Evolutionary conservation across 2,113 vertebrate genomes (phyloP).

Genomic region (Sorex araneus): DNA sequence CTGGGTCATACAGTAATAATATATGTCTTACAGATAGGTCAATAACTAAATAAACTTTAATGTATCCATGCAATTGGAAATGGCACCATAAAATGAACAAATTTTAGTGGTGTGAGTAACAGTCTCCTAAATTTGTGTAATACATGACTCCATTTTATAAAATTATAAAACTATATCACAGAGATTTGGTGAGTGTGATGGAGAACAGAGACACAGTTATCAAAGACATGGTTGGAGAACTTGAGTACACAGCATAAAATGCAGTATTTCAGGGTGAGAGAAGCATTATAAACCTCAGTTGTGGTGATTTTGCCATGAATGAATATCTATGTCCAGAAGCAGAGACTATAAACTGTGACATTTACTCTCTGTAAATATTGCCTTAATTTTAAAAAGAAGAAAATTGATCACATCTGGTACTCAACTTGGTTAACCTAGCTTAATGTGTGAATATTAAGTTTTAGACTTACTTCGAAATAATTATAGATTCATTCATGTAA

Average conservation of each 20-base stretch:
- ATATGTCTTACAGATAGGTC: neutral
- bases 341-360: neutral
- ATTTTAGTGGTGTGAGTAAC: neutral
- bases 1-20: neutral
- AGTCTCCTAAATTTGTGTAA: neutral
- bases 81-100: neutral
- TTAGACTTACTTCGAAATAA: conserved; percentile 5
- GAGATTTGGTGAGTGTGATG: neutral
- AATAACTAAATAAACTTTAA: neutral
- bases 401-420: neutral
- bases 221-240: neutral
- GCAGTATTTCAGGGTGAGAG: neutral
- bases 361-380: neutral
- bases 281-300: neutral
- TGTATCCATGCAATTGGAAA: neutral
- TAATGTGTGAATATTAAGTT: neutral
- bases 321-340: neutral
- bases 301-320: neutral
- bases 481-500: neutral
- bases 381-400: neutral
- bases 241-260: neutral
- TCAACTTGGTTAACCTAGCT: neutral
- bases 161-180: neutral
- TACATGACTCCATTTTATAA: neutral
- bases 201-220: neutral